Evolutionary conservation across 2,888 invertebrate species (phyloP), one percentile per base, ranked within the genome.

Genomic region (Adelognathus sp.): DNA sequence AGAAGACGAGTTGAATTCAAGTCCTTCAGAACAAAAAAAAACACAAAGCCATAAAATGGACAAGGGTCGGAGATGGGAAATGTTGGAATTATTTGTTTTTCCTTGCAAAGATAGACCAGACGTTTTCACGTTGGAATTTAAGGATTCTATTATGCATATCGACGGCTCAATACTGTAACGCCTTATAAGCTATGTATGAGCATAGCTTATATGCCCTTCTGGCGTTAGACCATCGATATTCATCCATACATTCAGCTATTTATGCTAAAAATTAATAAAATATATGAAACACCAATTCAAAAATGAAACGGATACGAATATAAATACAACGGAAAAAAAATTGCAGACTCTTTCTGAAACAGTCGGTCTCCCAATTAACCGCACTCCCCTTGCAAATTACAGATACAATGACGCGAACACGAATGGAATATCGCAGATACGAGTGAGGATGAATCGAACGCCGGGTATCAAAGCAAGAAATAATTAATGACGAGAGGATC

Each of bases 401-500:
- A 41, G 14, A 41, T 36, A 36, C n/a, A 36, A n/a, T 36, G 9
- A 9, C 50, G 50, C 5, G 3, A 11, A n/a, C n/a, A 21, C 9
- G 50, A 50, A 11, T 24, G 11, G 21, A 9, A 50, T 24, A 50
- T 50, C 1, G 21, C 11, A 50, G 24, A 50, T 50, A 11, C 50
- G 4, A 21, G 50, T 50, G 50, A 50, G 11, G 24, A 50, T 50
- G 21, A 21, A 24, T 50, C 1, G 3, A 7, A 21, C 3, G 50
- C 24, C 3, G 50, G 16, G 14, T 50, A 50, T 50, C 24, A 50
- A 50, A 50, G 24, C 21, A 21, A 24, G n/a, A 50, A 50, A 50
- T 50, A 50, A 60, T 60, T 60, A 21, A 39, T 39, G 60, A 60
- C 11, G 36, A 24, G n/a, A n/a, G 11, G 24, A 60, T 21, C 14